Conservation (phyloP, 37 sponge, comb jelly and placozoan species). For the Bolinopsis microptera region DNA sequence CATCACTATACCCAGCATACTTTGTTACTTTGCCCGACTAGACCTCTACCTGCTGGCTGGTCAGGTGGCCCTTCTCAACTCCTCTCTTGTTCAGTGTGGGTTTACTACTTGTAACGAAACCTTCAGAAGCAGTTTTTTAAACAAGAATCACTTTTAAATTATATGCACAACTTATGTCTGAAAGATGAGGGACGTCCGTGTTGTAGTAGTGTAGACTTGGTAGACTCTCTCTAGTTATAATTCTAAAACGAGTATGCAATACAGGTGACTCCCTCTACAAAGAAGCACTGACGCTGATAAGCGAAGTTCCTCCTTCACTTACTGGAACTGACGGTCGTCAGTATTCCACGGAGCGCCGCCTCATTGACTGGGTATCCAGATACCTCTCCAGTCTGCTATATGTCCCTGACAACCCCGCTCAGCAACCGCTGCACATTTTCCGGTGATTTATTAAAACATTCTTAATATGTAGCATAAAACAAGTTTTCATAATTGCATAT, state of each 20-base stretch:
- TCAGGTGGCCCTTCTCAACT: slow-evolving; percentile 87
- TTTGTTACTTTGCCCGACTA: slow-evolving; percentile 73
- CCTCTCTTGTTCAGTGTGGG: slow-evolving; percentile 91
- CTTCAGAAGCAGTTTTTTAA: no score
- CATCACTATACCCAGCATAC: slow-evolving; percentile 94
- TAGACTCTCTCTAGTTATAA: no score
- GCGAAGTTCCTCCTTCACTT: slow-evolving; percentile 80
- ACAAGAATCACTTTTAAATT: not conserved
- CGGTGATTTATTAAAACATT: not conserved
- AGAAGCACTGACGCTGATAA: slow-evolving; percentile 76
- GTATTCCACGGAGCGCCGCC: not conserved
- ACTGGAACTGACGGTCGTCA: slow-evolving; percentile 32
- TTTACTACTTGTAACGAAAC: not conserved
- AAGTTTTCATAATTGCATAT: not conserved
- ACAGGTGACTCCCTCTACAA: slow-evolving; percentile 93
- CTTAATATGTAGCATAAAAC: not conserved
- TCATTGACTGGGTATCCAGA: slow-evolving; percentile 10
- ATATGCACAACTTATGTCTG: no score
- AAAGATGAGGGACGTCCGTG: no score
- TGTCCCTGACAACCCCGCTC: slow-evolving; percentile 33
- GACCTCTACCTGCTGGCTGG: slow-evolving; percentile 89
- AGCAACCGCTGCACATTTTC: slow-evolving; percentile 29
- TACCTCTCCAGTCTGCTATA: slow-evolving; percentile 3
- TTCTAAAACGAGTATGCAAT: no score
- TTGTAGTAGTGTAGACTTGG: no score